Conservation (phyloP, 2,113 vertebrate species). For the Myrmecobius fasciatus region DNA sequence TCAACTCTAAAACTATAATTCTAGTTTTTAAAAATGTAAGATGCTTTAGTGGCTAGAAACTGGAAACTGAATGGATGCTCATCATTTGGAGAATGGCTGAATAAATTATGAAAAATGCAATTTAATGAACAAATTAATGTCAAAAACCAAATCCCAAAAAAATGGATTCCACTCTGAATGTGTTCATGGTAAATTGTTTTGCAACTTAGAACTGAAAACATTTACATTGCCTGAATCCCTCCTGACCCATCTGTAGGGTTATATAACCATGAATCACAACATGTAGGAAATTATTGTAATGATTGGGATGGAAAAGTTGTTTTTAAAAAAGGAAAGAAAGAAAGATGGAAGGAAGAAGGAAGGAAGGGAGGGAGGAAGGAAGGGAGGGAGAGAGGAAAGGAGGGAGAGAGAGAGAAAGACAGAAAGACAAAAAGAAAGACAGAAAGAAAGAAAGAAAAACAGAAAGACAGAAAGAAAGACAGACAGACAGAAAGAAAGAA, state of each 20-base stretch:
- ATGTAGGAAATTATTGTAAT: background rate
- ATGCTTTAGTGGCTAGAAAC: no score
- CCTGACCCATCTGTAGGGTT: background rate
- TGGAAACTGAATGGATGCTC: no score
- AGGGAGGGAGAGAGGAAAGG: no score
- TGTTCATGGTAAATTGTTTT: slow-evolving; percentile 6
- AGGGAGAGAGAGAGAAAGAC: no score
- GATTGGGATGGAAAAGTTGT: slow-evolving; percentile 46
- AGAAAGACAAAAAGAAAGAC: no score
- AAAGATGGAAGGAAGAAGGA: no score
- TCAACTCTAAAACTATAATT: background rate
- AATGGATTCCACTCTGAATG: slow-evolving; percentile 20
- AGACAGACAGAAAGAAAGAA: no score
- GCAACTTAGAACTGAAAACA: slow-evolving; percentile 46
- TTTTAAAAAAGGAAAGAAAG: background rate
- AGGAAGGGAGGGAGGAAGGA: no score
- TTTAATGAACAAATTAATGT: background rate
- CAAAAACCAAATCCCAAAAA: slow-evolving; percentile 46
- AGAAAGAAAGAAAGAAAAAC: no score
- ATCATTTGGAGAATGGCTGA: no score
- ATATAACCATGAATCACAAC: background rate
- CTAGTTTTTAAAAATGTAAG: background rate
- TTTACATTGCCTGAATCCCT: slow-evolving; percentile 42
- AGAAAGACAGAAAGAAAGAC: no score
- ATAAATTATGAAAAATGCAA: background rate